Evolutionary conservation across 2,113 vertebrate genomes (phyloP).

Genomic region (Cyanoderma ruficeps): DNA sequence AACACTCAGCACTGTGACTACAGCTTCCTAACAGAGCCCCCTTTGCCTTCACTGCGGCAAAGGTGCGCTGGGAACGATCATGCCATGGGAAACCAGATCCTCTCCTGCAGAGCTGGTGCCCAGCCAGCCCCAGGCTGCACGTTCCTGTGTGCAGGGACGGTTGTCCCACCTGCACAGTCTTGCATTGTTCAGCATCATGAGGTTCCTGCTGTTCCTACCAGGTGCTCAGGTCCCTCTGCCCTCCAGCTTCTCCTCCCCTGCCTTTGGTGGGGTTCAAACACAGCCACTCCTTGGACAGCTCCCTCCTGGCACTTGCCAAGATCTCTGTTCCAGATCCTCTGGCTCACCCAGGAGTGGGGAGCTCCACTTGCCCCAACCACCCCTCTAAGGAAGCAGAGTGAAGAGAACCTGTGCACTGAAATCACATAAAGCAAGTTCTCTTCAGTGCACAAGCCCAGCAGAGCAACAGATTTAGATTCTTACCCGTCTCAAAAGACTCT

Average conservation of each 20-base stretch:
- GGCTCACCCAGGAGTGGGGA: not conserved
- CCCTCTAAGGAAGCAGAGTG: not conserved
- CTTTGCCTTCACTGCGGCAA: not conserved
- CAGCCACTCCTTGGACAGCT: not conserved
- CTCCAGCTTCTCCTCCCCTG: not conserved
- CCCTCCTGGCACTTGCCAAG: not conserved
- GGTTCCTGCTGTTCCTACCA: not conserved
- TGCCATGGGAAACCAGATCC: not conserved
- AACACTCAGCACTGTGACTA: not conserved
- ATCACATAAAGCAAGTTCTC: not conserved
- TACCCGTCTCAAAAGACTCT: not conserved
- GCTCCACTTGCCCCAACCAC: not conserved
- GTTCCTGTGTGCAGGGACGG: rapidly evolving
- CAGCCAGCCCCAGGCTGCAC: not conserved
- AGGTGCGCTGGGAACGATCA: not conserved
- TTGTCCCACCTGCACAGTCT: not conserved
- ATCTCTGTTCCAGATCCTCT: not conserved
- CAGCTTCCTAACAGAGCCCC: not conserved
- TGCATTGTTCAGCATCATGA: rapidly evolving
- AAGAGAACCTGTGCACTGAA: not conserved
- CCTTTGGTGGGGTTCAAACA: not conserved
- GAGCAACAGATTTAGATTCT: not conserved
- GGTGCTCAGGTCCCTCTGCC: not conserved
- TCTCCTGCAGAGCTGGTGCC: not conserved
- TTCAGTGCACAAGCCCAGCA: not conserved